phyloP scores from a whole-genome alignment of 2,888 invertebrate species.

The Belgica antarctica region DNA sequence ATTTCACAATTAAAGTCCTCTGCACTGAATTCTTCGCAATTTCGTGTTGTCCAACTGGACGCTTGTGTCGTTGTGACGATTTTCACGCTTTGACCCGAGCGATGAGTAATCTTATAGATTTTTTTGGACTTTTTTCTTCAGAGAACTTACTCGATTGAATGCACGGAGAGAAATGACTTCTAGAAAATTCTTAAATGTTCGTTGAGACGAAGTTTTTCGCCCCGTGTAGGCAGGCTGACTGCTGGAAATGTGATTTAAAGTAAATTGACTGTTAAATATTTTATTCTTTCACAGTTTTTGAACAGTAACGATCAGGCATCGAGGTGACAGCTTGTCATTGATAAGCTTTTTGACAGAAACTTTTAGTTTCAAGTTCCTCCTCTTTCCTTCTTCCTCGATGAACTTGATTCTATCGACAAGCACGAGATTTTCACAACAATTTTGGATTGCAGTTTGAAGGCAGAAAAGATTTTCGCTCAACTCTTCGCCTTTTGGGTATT shows the following conservation, averaged over 20 bases:
- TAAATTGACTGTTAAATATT: no score
- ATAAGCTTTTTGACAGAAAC: conserved; percentile 61
- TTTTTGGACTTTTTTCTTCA: background rate
- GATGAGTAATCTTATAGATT: conserved; percentile 4
- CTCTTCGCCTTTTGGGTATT: conserved; percentile 49
- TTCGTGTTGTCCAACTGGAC: background rate
- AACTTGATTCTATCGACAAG: conserved; percentile 59
- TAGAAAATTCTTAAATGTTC: background rate
- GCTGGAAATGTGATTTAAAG: no score
- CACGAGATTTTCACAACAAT: conserved; percentile 59
- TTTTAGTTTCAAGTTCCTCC: conserved; percentile 51
- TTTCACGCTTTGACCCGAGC: background rate
- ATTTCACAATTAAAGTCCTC: background rate
- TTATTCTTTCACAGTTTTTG: background rate
- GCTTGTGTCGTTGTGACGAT: background rate
- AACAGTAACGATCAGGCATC: background rate
- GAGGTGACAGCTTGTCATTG: conserved; percentile 53
- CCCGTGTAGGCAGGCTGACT: no score
- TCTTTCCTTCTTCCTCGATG: conserved; percentile 52
- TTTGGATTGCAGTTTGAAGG: conserved; percentile 58
- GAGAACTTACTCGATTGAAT: background rate
- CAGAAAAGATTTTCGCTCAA: conserved; percentile 53
- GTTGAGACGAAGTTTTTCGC: no score
- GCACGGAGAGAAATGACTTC: background rate
- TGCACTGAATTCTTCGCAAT: background rate